Evolutionary conservation across 2,113 vertebrate species (phyloP).

Genomic region (Petaurus breviceps): DNA sequence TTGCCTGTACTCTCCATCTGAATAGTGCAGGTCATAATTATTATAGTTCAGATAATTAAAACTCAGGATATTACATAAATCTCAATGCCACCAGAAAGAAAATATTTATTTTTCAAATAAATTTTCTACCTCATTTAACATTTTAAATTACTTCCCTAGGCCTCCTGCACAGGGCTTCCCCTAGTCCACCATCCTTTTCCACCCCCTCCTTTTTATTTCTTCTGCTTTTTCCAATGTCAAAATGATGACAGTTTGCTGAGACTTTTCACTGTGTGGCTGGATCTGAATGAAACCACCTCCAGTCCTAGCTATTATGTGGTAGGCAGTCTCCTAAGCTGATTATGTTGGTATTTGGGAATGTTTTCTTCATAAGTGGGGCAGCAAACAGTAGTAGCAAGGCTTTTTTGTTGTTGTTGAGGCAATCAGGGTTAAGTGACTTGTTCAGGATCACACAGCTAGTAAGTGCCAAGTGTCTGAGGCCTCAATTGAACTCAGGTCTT

Average conservation of each 20-base stretch:
- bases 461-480: too few species aligned
- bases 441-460: too few species aligned
- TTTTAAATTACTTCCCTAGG: conserved; percentile 40
- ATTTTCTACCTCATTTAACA: conserved; percentile 44
- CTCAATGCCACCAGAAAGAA: conserved; percentile 54
- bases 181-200: background rate
- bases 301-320: background rate
- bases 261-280: background rate
- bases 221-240: conserved; percentile 8
- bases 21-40: conserved; percentile 49
- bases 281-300: background rate
- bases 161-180: conserved; percentile 3
- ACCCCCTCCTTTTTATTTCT: background rate
- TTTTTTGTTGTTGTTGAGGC: background rate
- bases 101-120: conserved; percentile 43
- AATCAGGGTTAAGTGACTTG: too few species aligned
- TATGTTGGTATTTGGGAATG: background rate
- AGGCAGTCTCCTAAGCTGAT: background rate
- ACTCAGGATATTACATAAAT: conserved; percentile 64
- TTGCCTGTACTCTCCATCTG: conserved; percentile 66
- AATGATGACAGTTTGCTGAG: conserved; percentile 7
- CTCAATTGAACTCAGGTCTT: too few species aligned
- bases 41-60: conserved; percentile 66
- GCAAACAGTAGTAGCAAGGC: background rate
- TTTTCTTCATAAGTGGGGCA: background rate